Evolutionary conservation across 2,113 vertebrate species (phyloP).

Genomic region (Sturnira hondurensis): DNA sequence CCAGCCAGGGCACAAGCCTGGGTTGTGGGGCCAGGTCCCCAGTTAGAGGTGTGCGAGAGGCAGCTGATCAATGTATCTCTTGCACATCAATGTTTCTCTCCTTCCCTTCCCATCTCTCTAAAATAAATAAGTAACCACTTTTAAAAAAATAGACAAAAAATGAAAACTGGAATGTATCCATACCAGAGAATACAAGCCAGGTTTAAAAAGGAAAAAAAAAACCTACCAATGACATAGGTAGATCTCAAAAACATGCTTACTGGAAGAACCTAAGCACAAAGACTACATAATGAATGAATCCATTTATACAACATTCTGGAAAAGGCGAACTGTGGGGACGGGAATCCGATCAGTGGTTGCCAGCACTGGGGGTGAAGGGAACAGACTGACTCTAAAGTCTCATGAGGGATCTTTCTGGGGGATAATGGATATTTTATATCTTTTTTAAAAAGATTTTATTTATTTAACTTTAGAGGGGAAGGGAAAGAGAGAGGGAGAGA

Average conservation of each 20-base stretch:
- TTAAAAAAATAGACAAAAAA: neutral
- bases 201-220: neutral
- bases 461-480: no score
- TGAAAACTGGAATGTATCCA: neutral
- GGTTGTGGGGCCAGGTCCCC: no score
- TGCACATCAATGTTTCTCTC: neutral
- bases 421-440: no score
- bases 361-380: neutral
- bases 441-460: no score
- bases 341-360: neutral
- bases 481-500: no score
- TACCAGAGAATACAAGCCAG: neutral
- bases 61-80: no score
- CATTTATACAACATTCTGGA: neutral
- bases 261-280: neutral
- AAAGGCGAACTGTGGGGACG: neutral
- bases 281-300: neutral
- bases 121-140: neutral
- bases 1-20: no score
- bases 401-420: neutral
- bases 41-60: no score
- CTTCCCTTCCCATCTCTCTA: neutral
- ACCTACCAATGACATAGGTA: neutral
- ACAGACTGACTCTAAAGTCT: neutral
- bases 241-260: neutral